Conservation (phyloP, 2,888 invertebrate genomes). For the Nomada hirtipes region DNA sequence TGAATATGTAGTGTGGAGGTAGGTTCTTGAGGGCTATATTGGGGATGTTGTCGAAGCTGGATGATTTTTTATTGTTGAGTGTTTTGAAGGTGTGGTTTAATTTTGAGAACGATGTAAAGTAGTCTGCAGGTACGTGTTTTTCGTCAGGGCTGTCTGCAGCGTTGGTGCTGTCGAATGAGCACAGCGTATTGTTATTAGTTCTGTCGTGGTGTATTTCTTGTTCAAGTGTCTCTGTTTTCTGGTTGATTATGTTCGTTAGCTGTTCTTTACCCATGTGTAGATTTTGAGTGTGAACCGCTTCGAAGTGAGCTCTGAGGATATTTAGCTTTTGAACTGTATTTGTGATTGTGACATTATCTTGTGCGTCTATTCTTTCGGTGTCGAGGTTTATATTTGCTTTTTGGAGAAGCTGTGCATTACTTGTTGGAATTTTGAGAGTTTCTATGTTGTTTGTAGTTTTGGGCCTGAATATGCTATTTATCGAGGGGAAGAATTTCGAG, state of each 20-base stretch:
- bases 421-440: neutral
- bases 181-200: neutral
- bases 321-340: neutral
- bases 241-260: neutral
- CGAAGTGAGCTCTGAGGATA: conserved; percentile 20
- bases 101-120: neutral
- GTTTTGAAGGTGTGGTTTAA: neutral
- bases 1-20: neutral
- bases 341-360: neutral
- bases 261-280: neutral
- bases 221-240: too few species aligned
- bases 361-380: neutral
- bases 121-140: neutral
- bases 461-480: conserved; percentile 6
- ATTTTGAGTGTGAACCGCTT: conserved; percentile 15
- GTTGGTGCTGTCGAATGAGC: neutral
- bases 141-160: neutral
- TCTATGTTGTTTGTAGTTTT: neutral
- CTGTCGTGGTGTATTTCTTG: neutral
- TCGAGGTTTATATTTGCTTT: conserved; percentile 1
- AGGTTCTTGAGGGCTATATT: conserved; percentile 10
- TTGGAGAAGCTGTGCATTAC: accelerated
- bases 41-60: conserved; percentile 8
- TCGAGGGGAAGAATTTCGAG: neutral
- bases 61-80: conserved; percentile 31